Evolutionary conservation across 1,140 invertebrate genomes (phyloP).

Genomic region (Battus philenor): DNA sequence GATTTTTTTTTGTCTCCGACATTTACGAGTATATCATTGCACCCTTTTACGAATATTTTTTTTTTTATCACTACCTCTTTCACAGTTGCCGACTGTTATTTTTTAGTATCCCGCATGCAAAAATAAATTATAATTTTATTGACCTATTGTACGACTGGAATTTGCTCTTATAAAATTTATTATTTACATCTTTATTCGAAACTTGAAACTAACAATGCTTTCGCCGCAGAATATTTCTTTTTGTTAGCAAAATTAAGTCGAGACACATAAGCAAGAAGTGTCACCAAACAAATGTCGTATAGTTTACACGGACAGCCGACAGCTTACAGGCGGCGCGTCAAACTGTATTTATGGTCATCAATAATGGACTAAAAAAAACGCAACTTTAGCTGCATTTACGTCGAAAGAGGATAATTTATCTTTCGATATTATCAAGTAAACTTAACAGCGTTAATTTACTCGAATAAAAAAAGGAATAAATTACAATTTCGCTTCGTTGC

Average conservation of each 20-base stretch:
- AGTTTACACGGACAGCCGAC: slow-evolving; percentile 1
- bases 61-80: neutral
- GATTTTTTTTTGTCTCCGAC: slow-evolving; percentile 24
- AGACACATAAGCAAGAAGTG: no score
- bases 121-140: slow-evolving; percentile 4
- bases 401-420: slow-evolving; percentile 5
- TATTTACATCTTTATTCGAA: no score
- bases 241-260: no score
- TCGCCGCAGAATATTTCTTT: no score
- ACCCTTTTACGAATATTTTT: slow-evolving; percentile 10
- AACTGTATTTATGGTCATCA: slow-evolving; percentile 13
- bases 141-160: slow-evolving; percentile 3
- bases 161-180: no score
- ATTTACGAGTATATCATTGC: slow-evolving; percentile 17
- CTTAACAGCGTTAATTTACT: slow-evolving; percentile 12
- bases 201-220: no score
- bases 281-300: slow-evolving; percentile 3
- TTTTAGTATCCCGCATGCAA: slow-evolving; percentile 2
- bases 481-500: neutral
- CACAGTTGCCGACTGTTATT: neutral
- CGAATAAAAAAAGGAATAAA: slow-evolving; percentile 8
- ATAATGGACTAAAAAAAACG: slow-evolving; percentile 8
- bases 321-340: slow-evolving; percentile 9
- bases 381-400: slow-evolving; percentile 4
- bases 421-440: slow-evolving; percentile 11